Conservation (phyloP, 2,888 invertebrate species). For the Alsophila aescularia region DNA sequence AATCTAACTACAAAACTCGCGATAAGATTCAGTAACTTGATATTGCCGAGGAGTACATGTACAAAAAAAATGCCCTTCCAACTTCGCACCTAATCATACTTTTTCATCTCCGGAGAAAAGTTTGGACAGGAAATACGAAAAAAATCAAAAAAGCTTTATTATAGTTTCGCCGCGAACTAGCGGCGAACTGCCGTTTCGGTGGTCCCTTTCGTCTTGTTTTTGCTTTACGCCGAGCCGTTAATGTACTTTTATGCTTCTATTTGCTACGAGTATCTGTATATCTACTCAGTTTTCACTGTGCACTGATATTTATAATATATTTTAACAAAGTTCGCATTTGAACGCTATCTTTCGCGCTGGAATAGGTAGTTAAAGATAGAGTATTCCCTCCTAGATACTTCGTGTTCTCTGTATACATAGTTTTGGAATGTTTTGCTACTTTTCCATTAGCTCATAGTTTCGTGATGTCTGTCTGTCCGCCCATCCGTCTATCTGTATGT, state of each 20-base stretch:
- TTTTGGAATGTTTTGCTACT: no score
- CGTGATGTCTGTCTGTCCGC: no score
- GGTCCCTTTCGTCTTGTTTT: slow-evolving; percentile 13
- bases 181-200: background rate
- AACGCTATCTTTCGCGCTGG: no score
- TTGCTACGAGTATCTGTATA: no score
- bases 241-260: background rate
- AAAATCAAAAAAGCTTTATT: slow-evolving; percentile 42
- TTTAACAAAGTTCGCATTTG: no score
- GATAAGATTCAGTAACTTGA: slow-evolving; percentile 29
- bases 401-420: no score
- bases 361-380: no score
- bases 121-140: slow-evolving; percentile 39
- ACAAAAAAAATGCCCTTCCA: slow-evolving; percentile 25
- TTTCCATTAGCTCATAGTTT: no score
- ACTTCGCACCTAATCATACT: slow-evolving; percentile 49
- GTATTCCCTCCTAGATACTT: no score
- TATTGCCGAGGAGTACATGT: slow-evolving; percentile 25
- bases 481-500: no score
- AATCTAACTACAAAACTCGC: slow-evolving; percentile 9
- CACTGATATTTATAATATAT: no score
- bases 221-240: background rate
- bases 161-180: slow-evolving; percentile 21
- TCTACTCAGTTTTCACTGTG: no score
- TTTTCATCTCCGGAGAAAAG: slow-evolving; percentile 41